Conservation (phyloP, 2,113 vertebrate species). For the Megaceryle maxima region DNA sequence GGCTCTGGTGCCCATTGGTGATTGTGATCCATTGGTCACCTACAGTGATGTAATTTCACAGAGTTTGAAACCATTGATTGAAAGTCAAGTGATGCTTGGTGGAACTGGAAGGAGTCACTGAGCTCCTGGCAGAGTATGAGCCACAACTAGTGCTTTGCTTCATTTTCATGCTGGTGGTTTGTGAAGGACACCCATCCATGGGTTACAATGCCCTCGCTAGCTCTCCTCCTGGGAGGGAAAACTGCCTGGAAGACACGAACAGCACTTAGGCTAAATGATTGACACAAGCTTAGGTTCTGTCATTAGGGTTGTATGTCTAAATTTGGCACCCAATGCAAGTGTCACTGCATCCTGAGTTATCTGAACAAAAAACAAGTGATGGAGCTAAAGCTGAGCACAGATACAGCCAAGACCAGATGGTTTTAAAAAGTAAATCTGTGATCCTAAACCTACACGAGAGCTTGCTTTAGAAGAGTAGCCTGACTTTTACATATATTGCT, state of each 20-base stretch:
- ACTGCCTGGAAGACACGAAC: background rate
- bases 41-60: background rate
- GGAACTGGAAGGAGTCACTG: background rate
- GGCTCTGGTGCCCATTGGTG: background rate
- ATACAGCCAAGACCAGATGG: background rate
- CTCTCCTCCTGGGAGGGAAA: background rate
- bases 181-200: background rate
- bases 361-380: background rate
- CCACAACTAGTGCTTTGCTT: background rate
- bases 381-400: background rate
- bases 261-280: background rate
- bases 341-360: background rate
- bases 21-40: background rate
- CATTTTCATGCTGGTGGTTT: background rate
- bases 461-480: background rate
- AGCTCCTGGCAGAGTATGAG: background rate
- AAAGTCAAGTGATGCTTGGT: background rate
- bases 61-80: background rate
- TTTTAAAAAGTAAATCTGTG: background rate
- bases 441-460: background rate
- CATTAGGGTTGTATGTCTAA: rapidly evolving
- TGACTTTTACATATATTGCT: background rate
- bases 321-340: background rate
- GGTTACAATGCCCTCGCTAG: background rate
- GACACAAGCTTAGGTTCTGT: background rate